A percentile compares a stretch with the other conserved stretches of the same genome.
Conservation (phyloP, 2,888 invertebrate species). For the Dolichomitus sp. region DNA sequence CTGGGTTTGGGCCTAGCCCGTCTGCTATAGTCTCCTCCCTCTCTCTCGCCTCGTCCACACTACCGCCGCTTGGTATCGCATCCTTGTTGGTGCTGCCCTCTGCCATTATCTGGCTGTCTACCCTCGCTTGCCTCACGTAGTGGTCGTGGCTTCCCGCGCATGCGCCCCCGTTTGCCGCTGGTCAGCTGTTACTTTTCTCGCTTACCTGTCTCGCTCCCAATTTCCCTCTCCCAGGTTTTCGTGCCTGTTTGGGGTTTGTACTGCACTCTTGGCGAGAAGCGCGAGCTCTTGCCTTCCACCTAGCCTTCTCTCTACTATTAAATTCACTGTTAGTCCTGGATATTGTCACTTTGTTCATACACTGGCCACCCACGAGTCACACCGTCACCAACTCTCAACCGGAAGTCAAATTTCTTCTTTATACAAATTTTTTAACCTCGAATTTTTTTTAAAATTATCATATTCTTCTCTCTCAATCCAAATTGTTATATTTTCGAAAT, state of each 20-base stretch:
- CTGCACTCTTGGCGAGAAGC: not conserved
- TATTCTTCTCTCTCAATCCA: no score
- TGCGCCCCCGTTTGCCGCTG: not conserved
- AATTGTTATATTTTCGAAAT: no score
- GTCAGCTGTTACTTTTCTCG: not conserved
- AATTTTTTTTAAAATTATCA: no score
- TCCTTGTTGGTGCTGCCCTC: not conserved
- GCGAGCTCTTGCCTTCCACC: not conserved
- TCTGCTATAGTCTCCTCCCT: not conserved
- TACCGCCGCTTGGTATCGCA: not conserved
- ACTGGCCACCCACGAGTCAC: not conserved
- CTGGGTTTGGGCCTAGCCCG: not conserved
- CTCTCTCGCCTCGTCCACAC: slow-evolving; percentile 5
- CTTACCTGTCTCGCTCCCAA: not conserved
- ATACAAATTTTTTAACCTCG: no score
- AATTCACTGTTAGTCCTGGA: not conserved
- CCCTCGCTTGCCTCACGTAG: slow-evolving; percentile 1
- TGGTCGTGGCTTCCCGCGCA: not conserved
- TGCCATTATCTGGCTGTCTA: not conserved
- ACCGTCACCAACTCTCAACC: not conserved
- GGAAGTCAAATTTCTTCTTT: no score
- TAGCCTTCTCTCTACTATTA: not conserved
- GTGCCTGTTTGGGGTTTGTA: not conserved
- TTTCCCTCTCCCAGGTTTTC: not conserved
- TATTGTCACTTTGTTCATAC: not conserved